Evolutionary conservation across 2,888 invertebrate species (phyloP), one percentile per base, ranked within the genome.

Genomic region (Terebella lapidaria): DNA sequence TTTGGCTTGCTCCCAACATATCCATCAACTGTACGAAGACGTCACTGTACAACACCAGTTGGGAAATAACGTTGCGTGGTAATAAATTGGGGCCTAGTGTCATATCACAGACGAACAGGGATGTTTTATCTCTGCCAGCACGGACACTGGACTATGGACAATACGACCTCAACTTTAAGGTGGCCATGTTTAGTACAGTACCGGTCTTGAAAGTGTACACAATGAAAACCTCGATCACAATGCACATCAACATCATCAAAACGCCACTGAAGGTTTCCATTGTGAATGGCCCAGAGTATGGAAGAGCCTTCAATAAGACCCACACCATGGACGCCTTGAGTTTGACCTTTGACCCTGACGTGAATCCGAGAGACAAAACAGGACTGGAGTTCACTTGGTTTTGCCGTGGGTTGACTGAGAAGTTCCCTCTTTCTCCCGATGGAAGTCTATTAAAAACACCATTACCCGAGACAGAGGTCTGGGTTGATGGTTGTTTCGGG

Each of bases 311-410:
- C 22, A 49, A 49, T 24, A 49, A 22, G 15, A 5, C 22, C 10
- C 5, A 10, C 24, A 49, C 49, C 24, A 54, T 69, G 26, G 62
- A 66, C 54, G 69, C 65, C 5, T 29, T 59, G 1, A 30, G 35
- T 1, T 49, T 54, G 20, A 60, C 67, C 0, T 60, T 51, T 61
- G 69, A 69, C 52, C 69, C 69, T 3, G 69, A 69, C 53, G 58
- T 64, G 52, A n/a, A 35, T 35, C 60, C 65, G 42, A n/a, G n/a
- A 5, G 66, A 70, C 57, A 61, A 63, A 51, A 57, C 64, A 30
- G 67, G 66, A 5, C 57, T 70, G 54, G 61, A 58, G 53, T 70
- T 64, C 52, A 61, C 60, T 18, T 70, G 70, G 70, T 56, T 69
- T 25, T 70, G 70, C 54, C 47, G 66, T 20, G 46, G 42, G n/a